Evolutionary conservation across 2,113 vertebrate genomes (phyloP).

Genomic region (Okapia johnstoni): DNA sequence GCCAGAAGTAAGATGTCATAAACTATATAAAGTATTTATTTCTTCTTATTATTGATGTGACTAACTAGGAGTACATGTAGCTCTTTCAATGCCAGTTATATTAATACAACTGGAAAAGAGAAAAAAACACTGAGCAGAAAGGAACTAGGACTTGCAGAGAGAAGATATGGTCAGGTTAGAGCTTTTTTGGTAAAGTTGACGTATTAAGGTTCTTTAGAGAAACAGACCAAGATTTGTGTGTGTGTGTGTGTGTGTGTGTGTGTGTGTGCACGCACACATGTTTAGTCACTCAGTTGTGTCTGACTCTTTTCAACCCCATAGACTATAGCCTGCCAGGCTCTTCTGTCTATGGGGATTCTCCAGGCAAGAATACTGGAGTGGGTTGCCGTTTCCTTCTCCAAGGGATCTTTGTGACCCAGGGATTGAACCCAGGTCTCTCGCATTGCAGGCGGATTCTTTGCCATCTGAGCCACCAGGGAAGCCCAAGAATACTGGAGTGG

Average conservation of each 20-base stretch:
- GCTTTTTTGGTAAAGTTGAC: background rate
- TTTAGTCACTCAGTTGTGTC: background rate
- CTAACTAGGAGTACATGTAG: background rate
- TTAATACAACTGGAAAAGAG: background rate
- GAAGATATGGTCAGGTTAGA: background rate
- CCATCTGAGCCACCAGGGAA: background rate
- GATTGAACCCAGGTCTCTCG: background rate
- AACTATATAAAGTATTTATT: background rate
- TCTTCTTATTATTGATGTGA: background rate
- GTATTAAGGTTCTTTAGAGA: background rate
- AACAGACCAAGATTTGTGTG: background rate
- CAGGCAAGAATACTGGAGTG: background rate
- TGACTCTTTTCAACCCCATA: background rate
- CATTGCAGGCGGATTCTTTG: background rate
- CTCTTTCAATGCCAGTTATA: background rate
- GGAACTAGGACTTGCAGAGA: background rate
- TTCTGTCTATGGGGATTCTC: background rate
- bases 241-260: too few species aligned
- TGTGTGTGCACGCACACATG: accelerated
- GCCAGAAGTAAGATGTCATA: background rate
- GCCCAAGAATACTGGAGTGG: background rate
- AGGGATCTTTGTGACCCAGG: background rate
- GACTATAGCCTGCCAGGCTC: background rate
- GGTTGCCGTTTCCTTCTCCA: background rate
- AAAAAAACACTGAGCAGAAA: background rate